Evolutionary conservation across 2,888 invertebrate species (phyloP).

Genomic region (Drosophila subsilvestris): DNA sequence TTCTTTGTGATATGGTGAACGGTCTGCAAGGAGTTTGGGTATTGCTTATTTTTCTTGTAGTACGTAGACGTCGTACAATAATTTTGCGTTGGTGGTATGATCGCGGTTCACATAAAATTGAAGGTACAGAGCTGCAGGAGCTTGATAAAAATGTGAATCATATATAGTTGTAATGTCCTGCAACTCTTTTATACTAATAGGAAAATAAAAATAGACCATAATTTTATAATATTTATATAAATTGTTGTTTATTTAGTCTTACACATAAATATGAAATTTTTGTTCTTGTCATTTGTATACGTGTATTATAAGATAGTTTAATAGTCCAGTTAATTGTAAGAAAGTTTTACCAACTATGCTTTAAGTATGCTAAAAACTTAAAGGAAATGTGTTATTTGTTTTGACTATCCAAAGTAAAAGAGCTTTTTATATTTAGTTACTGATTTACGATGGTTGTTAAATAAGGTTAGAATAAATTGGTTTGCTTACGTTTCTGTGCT

Average conservation of each 20-base stretch:
- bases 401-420: conserved; percentile 24
- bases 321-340: conserved; percentile 44
- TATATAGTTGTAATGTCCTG: conserved; percentile 43
- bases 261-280: conserved; percentile 41
- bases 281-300: conserved; percentile 51
- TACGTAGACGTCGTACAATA: conserved; percentile 79
- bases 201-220: conserved; percentile 2
- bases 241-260: conserved; percentile 67
- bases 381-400: conserved; percentile 34
- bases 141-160: conserved; percentile 53
- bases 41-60: conserved; percentile 87
- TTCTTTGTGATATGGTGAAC: conserved; percentile 88
- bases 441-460: conserved; percentile 27
- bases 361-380: conserved; percentile 48
- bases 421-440: conserved; percentile 22
- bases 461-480: conserved; percentile 38
- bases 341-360: conserved; percentile 64
- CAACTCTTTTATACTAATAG: background rate
- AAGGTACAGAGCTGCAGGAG: conserved; percentile 65
- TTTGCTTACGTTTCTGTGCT: conserved; percentile 37
- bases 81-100: conserved; percentile 83
- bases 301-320: conserved; percentile 56
- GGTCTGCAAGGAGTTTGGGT: conserved; percentile 89
- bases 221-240: conserved; percentile 58
- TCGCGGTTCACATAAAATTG: conserved; percentile 81